Evolutionary conservation across 2,113 vertebrate species (phyloP).

Genomic region (Cynoglossus semilaevis): DNA sequence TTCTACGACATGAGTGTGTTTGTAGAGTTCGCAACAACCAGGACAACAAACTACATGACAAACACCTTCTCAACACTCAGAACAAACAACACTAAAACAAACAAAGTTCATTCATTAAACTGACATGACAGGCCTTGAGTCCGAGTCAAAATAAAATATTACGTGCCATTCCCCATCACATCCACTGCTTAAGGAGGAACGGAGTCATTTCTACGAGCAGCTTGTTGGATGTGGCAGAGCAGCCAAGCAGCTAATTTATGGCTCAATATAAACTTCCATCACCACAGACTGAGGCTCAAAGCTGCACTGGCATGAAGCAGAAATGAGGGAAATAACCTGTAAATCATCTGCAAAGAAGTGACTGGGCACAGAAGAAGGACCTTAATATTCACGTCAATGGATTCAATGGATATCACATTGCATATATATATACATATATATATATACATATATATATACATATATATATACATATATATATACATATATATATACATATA

Average conservation of each 20-base stretch:
- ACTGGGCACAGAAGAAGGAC: slow-evolving; percentile 9
- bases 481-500: too few species aligned
- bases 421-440: neutral
- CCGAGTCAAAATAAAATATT: neutral
- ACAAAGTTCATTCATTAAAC: neutral
- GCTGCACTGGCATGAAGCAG: slow-evolving; percentile 46
- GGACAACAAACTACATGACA: too few species aligned
- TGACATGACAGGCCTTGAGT: neutral
- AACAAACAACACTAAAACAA: neutral
- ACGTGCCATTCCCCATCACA: slow-evolving; percentile 16
- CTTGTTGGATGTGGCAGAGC: slow-evolving; percentile 50
- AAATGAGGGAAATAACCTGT: slow-evolving; percentile 42
- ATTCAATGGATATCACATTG: neutral
- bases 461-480: too few species aligned
- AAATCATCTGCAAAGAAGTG: slow-evolving; percentile 26
- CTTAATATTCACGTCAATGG: neutral
- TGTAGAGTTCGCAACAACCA: too few species aligned
- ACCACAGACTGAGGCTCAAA: slow-evolving; percentile 42
- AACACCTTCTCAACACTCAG: slow-evolving; percentile 7
- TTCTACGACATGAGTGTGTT: too few species aligned
- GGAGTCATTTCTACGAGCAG: slow-evolving; percentile 55
- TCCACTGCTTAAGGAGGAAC: slow-evolving; percentile 26
- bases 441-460: too few species aligned
- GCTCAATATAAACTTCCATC: slow-evolving; percentile 72
- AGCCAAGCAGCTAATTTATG: slow-evolving; percentile 67